These are phyloP conservation scores for Poecilia wingei DNA, from an alignment of 2,797 vertebrate genomes.

Conservation along the genomic window DNA sequence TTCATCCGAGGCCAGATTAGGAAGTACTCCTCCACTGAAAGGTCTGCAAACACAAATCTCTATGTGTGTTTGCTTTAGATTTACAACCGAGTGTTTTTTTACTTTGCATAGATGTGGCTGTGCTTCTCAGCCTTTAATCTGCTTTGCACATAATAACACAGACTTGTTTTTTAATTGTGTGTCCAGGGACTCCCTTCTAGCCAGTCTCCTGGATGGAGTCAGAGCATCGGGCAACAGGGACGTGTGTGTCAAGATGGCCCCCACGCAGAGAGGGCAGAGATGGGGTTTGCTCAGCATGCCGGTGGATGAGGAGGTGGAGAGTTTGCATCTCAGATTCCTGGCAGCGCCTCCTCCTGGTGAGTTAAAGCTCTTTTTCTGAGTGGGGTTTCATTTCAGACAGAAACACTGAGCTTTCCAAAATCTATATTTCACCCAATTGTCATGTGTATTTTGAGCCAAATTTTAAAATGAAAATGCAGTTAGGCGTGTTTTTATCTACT, in stretches of 20 bases:
- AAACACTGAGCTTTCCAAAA: neutral
- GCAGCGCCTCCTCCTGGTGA: slow-evolving; percentile 95
- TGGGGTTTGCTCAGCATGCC: slow-evolving; percentile 98
- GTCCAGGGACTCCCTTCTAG: slow-evolving; percentile 93
- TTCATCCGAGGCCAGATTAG: slow-evolving; percentile 97
- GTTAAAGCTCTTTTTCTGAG: slow-evolving; percentile 49
- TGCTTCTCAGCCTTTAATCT: neutral
- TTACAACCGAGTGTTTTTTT: neutral
- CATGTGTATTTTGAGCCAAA: no score
- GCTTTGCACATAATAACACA: neutral
- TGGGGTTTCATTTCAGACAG: neutral
- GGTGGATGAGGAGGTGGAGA: slow-evolving; percentile 98
- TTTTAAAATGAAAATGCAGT: no score
- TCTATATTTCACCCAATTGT: no score
- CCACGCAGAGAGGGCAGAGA: slow-evolving; percentile 93
- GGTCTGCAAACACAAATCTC: slow-evolving; percentile 67
- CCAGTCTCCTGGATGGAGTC: slow-evolving; percentile 96
- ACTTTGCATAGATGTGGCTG: neutral
- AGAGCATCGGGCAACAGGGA: slow-evolving; percentile 98
- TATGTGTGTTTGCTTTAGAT: neutral
- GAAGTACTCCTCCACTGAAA: slow-evolving; percentile 96
- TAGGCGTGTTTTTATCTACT: no score
- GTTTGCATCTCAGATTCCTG: slow-evolving; percentile 95
- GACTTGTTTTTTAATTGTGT: slow-evolving; percentile 6
- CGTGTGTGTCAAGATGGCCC: slow-evolving; percentile 97